Percentiles rank a stretch among this genome's conserved stretches.
Evolutionary conservation across 2,113 vertebrate species (phyloP).

Genomic region (Jaculus jaculus): DNA sequence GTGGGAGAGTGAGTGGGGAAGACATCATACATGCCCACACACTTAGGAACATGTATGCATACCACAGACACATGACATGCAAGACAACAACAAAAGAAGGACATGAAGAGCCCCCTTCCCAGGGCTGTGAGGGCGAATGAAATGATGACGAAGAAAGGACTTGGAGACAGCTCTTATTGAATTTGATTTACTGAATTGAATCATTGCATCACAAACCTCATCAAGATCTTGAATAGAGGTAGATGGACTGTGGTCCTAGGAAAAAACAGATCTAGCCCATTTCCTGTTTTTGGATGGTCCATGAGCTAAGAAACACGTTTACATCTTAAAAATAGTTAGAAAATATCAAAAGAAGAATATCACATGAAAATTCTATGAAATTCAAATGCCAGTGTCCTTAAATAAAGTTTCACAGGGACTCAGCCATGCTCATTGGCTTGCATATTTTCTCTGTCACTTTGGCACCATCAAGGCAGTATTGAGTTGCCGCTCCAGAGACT

Average conservation of each 20-base stretch:
- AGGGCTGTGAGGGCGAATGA: background rate
- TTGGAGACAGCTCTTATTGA: background rate
- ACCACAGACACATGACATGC: too few relatives aligned
- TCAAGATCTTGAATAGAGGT: background rate
- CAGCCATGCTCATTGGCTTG: fast-evolving
- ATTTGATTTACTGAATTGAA: fast-evolving
- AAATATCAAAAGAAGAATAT: background rate
- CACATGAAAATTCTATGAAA: background rate
- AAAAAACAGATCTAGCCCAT: background rate
- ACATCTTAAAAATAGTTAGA: background rate
- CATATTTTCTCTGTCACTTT: background rate
- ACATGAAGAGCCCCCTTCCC: background rate
- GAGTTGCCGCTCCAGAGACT: background rate
- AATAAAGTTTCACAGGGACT: background rate
- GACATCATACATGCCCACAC: too few relatives aligned
- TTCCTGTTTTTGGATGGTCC: background rate
- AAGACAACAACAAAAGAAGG: background rate
- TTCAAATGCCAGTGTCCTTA: background rate
- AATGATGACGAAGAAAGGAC: background rate
- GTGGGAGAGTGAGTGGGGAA: too few relatives aligned
- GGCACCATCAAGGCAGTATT: fast-evolving
- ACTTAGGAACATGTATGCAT: too few relatives aligned
- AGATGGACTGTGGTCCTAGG: background rate
- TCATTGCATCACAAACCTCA: background rate
- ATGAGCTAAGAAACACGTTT: background rate